Evolutionary conservation across 30 jellyfish, hydroid and myxozoan species (phyloP), one percentile per base, ranked within the genome.

Genomic region (Cassiopea andromeda): DNA sequence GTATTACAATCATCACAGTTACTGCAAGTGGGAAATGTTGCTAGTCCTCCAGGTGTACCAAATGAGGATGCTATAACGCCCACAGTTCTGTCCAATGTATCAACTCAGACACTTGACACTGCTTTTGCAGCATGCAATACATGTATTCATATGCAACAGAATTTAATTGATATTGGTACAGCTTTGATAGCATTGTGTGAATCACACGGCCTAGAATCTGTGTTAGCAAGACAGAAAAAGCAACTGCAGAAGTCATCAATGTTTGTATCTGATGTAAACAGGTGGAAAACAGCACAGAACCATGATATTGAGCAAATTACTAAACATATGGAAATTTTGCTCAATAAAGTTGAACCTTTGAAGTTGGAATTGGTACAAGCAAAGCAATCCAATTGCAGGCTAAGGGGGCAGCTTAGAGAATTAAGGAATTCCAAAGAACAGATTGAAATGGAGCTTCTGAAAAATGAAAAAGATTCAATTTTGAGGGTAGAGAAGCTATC

Each of bases 21-120:
- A 10, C 16, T 71, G 57, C 27, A 74, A 1, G 80, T 44, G 1
- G 60, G 57, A 9, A 88, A 16, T 74, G 85, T 14, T 7, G 5
- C 60, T 7, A 44, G 44, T 76, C 54, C n/a, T 15, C 46, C 54
- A 44, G 48, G 18, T 27, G 88, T 89, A 0, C 60, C 92, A 27
- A 60, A 54, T 18, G 90, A 81, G 27, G 85, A 89, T 18, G 67
- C 75, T 8, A 85, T 93, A 0, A 58, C 67, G 45, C 46, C 93
- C 44, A 90, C 80, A 69, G 58, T 64, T 47, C 13, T 71, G 38
- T 50, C 94, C 3, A 69, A 85, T 60, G 81, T 73, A 13, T 72
- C 93, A n/a, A 91, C 97, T 12, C 99, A 95, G 90, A 95, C 99
- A 16, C 83, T 77, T 54, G 99, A 95, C 45, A 95, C 99, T 12